These are phyloP conservation scores for Stegophylla sp. DNA, from an alignment of 2,888 invertebrate genomes.

Conservation along the genomic window DNA sequence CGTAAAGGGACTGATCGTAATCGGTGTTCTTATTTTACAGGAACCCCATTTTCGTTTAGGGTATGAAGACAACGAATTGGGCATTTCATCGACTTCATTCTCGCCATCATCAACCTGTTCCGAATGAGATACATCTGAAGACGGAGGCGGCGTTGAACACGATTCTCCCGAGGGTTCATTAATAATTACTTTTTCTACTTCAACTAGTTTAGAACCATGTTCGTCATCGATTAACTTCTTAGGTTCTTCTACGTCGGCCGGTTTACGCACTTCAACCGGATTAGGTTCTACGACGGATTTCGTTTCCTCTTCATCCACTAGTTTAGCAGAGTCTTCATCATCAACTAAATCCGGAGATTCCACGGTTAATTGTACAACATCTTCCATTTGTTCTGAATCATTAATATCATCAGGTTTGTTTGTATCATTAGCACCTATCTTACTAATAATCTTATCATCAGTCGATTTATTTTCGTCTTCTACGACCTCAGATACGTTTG, in stretches of 20 bases:
- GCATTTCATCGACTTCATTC: constrained; percentile 10
- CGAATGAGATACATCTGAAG: neutral
- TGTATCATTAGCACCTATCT: neutral
- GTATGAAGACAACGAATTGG: constrained; percentile 13
- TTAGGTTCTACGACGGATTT: neutral
- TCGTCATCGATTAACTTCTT: neutral
- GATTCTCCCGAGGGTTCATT: constrained; percentile 9
- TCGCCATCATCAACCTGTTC: constrained; percentile 24
- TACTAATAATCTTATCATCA: neutral
- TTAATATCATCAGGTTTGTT: constrained; percentile 38
- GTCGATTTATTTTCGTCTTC: constrained; percentile 21
- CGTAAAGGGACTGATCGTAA: constrained; percentile 51
- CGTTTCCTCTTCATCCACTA: neutral
- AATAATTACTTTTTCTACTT: neutral
- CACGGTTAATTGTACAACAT: constrained; percentile 46
- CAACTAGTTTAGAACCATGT: neutral
- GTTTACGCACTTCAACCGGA: no score
- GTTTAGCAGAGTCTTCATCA: constrained; percentile 50
- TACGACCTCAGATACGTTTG: constrained; percentile 1
- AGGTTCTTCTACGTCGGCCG: neutral
- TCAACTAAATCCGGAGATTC: constrained; percentile 57
- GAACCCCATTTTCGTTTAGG: constrained; percentile 55
- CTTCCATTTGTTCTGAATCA: constrained; percentile 51
- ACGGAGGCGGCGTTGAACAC: neutral
- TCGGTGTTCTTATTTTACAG: constrained; percentile 55